Evolutionary conservation across 2,888 invertebrate genomes (phyloP).

Genomic region (Tenthredo notha): DNA sequence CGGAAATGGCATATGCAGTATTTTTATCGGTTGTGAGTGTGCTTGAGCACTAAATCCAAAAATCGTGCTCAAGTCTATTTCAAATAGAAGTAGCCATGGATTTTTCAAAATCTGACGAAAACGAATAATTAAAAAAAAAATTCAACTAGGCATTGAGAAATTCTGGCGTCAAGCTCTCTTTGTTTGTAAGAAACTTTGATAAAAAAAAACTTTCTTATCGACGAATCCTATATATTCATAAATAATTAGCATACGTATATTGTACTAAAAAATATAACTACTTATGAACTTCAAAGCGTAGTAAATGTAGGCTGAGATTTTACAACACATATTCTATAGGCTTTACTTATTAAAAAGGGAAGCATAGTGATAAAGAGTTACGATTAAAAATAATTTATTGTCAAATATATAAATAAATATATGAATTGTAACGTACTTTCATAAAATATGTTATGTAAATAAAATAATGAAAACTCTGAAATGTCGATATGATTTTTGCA

Average conservation of each 20-base stretch:
- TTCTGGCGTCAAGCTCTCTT: conserved; percentile 50
- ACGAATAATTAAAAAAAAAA: neutral
- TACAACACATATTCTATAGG: conserved; percentile 33
- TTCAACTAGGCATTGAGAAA: conserved; percentile 32
- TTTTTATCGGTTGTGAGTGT: conserved; percentile 51
- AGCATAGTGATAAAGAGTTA: conserved; percentile 34
- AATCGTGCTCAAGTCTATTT: conserved; percentile 54
- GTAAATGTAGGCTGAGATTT: conserved; percentile 26
- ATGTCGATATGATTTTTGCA: conserved; percentile 50
- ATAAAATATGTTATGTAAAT: conserved; percentile 43
- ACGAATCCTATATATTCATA: conserved; percentile 34
- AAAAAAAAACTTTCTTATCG: conserved; percentile 36
- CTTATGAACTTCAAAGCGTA: neutral
- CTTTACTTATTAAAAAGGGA: conserved; percentile 28
- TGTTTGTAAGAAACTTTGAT: conserved; percentile 46
- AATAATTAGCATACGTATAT: conserved; percentile 7
- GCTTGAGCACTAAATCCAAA: conserved; percentile 39
- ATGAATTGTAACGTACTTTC: conserved; percentile 37
- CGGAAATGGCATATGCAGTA: conserved; percentile 21
- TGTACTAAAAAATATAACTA: neutral
- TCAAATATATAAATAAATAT: conserved; percentile 63
- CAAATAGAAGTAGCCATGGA: conserved; percentile 35
- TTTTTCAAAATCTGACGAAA: conserved; percentile 59
- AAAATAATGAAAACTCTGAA: conserved; percentile 52
- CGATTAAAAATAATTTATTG: conserved; percentile 61